Percentiles rank a stretch among this genome's conserved stretches.
Conservation (phyloP, 2,113 vertebrate species). For the Perccottus glenii region DNA sequence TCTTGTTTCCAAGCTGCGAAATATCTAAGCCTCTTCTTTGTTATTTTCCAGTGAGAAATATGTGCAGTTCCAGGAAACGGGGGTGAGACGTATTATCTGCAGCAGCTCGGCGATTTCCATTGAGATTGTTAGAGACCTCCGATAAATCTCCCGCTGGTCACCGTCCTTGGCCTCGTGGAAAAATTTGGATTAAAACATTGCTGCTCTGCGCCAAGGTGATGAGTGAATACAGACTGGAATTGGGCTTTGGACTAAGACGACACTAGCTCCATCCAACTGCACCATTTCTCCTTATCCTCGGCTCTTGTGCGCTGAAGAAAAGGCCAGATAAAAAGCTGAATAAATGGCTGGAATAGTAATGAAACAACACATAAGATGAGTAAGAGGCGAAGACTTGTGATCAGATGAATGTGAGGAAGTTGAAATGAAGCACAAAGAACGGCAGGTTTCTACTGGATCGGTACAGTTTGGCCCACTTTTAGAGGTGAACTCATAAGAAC, state of each 20-base stretch:
- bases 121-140: constrained; percentile 77
- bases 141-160: constrained; percentile 69
- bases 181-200: constrained; percentile 85
- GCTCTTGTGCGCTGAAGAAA: too few relatives aligned
- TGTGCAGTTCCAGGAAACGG: constrained; percentile 59
- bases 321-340: constrained; percentile 45
- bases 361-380: constrained; percentile 19
- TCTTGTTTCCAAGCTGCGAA: constrained; percentile 28
- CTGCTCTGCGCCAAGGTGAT: constrained; percentile 79
- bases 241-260: constrained; percentile 25
- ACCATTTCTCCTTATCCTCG: neutral
- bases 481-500: too few relatives aligned
- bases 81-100: constrained; percentile 67
- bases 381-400: neutral
- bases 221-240: constrained; percentile 37
- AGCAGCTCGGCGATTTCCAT: constrained; percentile 67
- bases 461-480: too few relatives aligned
- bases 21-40: constrained; percentile 5
- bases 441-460: too few relatives aligned
- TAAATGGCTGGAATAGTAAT: constrained; percentile 42
- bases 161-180: constrained; percentile 81
- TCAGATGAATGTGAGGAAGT: constrained; percentile 1
- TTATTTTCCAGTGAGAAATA: constrained; percentile 38
- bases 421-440: too few relatives aligned
- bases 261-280: neutral